Percentiles rank a stretch among this genome's conserved stretches.
phyloP scores from a whole-genome alignment of 2,797 vertebrate species.

The Gallinago solitaria region DNA sequence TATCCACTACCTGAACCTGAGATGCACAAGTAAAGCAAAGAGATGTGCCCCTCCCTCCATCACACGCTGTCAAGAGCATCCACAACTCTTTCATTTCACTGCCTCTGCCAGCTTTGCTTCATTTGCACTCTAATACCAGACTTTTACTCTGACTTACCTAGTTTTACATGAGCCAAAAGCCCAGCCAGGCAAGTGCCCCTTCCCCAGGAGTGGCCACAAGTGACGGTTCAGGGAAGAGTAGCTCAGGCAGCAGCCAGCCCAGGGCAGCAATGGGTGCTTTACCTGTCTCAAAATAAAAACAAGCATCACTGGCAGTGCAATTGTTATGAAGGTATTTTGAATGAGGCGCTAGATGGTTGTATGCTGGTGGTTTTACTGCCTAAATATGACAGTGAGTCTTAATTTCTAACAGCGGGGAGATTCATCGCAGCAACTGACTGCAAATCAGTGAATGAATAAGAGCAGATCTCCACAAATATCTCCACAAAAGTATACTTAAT shows the following conservation, averaged over 20 bases:
- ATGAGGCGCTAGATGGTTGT: background rate
- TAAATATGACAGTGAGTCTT: rapidly evolving
- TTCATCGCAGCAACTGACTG: background rate
- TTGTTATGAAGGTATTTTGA: background rate
- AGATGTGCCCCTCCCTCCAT: background rate
- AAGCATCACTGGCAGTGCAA: background rate
- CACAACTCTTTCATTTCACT: background rate
- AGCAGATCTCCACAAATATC: background rate
- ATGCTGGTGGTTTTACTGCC: background rate
- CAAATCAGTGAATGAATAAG: background rate
- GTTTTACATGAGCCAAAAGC: background rate
- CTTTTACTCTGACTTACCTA: background rate
- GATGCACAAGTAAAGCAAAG: background rate
- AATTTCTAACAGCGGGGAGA: background rate
- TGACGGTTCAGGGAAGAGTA: background rate
- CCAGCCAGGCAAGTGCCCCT: rapidly evolving
- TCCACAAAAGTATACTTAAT: background rate
- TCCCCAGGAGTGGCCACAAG: background rate
- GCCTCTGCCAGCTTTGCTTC: background rate
- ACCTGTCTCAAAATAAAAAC: background rate
- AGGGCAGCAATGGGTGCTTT: rapidly evolving
- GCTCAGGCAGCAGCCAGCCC: background rate
- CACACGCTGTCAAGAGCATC: rapidly evolving
- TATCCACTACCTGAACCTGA: background rate
- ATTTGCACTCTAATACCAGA: background rate